Conservation (phyloP, 2,888 invertebrate species). For the Netelia inedita region DNA sequence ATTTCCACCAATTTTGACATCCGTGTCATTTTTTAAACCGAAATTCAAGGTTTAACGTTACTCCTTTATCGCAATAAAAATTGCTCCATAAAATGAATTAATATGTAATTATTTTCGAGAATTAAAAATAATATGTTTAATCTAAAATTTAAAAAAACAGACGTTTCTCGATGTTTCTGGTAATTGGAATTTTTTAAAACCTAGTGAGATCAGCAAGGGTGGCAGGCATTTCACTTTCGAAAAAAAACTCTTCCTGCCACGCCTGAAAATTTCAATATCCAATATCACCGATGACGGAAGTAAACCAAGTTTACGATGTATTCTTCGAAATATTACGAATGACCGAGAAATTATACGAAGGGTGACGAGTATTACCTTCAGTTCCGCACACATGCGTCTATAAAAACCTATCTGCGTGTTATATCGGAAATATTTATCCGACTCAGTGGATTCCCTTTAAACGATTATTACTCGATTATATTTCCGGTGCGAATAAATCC, state of each 20-base stretch:
- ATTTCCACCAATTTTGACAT: background rate
- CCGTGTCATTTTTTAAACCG: background rate
- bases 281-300: constrained; percentile 25
- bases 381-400: constrained; percentile 13
- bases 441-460: constrained; percentile 30
- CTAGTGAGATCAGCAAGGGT: no score
- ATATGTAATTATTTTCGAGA: background rate
- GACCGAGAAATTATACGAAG: constrained; percentile 20
- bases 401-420: background rate
- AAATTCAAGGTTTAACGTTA: background rate
- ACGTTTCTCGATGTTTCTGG: background rate
- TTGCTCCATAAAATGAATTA: no score
- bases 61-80: background rate
- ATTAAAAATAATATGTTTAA: background rate
- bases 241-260: constrained; percentile 1
- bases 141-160: background rate
- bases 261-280: constrained; percentile 18
- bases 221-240: background rate
- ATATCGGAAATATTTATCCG: constrained; percentile 48
- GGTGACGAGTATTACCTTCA: constrained; percentile 45
- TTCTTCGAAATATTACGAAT: constrained; percentile 32
- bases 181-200: no score
- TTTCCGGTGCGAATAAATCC: constrained; percentile 35
- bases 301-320: background rate
- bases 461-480: constrained; percentile 35